Evolutionary conservation across 2,888 invertebrate genomes (phyloP).

Genomic region (Ophioninae sp.): DNA sequence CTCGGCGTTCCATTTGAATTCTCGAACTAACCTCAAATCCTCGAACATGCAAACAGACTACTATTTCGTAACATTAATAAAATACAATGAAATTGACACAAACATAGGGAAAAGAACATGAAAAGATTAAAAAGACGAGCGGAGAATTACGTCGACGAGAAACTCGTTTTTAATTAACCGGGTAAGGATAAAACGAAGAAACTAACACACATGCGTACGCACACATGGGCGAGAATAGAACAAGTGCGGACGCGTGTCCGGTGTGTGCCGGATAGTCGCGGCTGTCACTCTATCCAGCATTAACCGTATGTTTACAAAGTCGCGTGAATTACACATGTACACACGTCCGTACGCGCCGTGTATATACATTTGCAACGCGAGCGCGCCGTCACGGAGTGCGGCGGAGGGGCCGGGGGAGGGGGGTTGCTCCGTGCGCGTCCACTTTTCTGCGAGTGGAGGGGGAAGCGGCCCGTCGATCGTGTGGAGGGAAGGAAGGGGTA

Average conservation of each 20-base stretch:
- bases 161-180: slow-evolving; percentile 3
- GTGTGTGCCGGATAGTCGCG: background rate
- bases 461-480: slow-evolving; percentile 23
- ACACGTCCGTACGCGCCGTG: background rate
- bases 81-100: background rate
- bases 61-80: background rate
- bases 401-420: slow-evolving; percentile 23
- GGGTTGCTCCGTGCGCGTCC: background rate
- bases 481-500: too few species aligned
- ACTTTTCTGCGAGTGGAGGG: slow-evolving; percentile 43
- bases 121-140: background rate
- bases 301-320: slow-evolving; percentile 26
- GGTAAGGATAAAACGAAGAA: background rate
- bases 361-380: slow-evolving; percentile 2
- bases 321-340: background rate
- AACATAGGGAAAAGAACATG: background rate
- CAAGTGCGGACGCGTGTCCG: slow-evolving; percentile 15
- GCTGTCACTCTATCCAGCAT: slow-evolving; percentile 17
- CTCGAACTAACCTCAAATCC: background rate
- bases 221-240: background rate
- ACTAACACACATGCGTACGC: background rate
- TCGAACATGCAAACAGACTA: background rate
- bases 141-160: background rate
- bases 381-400: background rate
- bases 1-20: too few species aligned